A percentile compares a stretch with the other conserved stretches of the same genome.
Evolutionary conservation across 2,113 vertebrate genomes (phyloP).

Genomic region (Austrofundulus limnaeus): DNA sequence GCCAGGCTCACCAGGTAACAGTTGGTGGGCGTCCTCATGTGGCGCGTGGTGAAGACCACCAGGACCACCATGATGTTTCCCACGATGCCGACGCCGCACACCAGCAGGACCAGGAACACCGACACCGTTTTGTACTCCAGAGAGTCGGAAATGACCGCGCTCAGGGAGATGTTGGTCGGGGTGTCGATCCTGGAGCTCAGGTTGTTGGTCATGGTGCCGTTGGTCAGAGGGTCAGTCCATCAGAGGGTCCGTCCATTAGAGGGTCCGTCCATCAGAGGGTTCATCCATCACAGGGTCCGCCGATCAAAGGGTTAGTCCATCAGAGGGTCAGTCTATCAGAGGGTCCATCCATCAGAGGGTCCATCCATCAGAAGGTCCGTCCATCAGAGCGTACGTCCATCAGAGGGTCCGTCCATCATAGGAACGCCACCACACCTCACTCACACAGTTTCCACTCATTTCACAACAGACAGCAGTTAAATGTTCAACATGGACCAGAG

Average conservation of each 20-base stretch:
- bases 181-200: constrained; percentile 68
- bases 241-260: too few species aligned
- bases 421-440: constrained; percentile 22
- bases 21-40: constrained; percentile 84
- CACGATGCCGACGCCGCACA: constrained; percentile 80
- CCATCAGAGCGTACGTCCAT: too few species aligned
- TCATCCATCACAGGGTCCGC: too few species aligned
- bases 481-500: background rate
- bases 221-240: background rate
- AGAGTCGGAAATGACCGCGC: constrained; percentile 50
- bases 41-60: constrained; percentile 80
- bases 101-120: constrained; percentile 79
- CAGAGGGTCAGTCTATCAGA: constrained; percentile 4
- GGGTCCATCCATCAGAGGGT: too few species aligned
- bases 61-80: constrained; percentile 85
- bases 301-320: too few species aligned
- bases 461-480: background rate
- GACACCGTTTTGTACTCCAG: constrained; percentile 80
- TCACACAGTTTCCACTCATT: constrained; percentile 2
- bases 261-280: too few species aligned
- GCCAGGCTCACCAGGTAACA: constrained; percentile 85
- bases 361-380: too few species aligned
- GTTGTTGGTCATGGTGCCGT: constrained; percentile 71
- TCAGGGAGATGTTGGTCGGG: constrained; percentile 77
- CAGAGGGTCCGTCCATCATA: too few species aligned